Base-by-base conservation (phyloP, 2,113 vertebrate species). In the Ia io region DNA sequence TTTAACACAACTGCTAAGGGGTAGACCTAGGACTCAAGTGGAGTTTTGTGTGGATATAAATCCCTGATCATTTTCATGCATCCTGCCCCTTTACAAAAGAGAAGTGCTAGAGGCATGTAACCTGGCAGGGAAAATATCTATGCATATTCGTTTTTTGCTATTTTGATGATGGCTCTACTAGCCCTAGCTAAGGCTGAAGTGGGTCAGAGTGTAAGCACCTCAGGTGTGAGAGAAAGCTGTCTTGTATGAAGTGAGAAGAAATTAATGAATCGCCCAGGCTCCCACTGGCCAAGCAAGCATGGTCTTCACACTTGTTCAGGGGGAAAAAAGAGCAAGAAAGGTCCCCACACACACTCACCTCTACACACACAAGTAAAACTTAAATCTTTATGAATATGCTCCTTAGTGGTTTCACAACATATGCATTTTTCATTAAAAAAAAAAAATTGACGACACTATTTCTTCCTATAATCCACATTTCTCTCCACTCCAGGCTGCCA, bases 201-300 rank as follows among this genome's bases (percentile, higher is more conserved):
- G 49, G 70, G 59, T 84, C 91, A 90, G 8, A 70, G 51, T 47
- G 4, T 18, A 92, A 93, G 91, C 49, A 87, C 92, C 65, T 71
- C 86, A 59, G 90, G 94, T 76, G 82, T 71, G 77, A 69, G 90
- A 97, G 84, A 95, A 93, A 87, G 51, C 77, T 95, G 25, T 20
- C 56, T 95, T n/a, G 78, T 32, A 69, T 53, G 67, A 94, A 96
- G 96, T 90, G 87, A 97, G 74, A 97, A 96, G 69, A 97, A 83
- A 91, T 95, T 95, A 98, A 98, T 98, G 97, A 97, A 95, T 96
- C 74, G 42, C 42, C 93, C 83, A 87, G 90, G 90, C 89, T 98
- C 96, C 88, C 25, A 74, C 86, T 97, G 88, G 93, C 80, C 97
- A 97, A 93, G 23, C 97, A 97, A 93, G 23, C 69, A 82, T 74